Evolutionary conservation across 2,113 vertebrate genomes (phyloP).

Genomic region (Eretmochelys imbricata): DNA sequence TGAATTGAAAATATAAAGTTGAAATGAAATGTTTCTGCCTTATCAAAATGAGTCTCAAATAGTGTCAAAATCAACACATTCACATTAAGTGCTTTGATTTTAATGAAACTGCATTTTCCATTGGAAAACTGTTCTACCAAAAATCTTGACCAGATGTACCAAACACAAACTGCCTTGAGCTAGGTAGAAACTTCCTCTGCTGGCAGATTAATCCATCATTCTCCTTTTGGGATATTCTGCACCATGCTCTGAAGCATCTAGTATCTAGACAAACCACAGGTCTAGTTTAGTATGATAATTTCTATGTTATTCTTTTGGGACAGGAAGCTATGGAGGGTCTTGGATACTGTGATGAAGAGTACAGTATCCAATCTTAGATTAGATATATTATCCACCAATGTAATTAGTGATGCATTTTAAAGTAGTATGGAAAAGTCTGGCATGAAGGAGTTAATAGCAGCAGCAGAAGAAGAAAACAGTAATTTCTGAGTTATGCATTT

Average conservation of each 20-base stretch:
- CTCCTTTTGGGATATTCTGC: background rate
- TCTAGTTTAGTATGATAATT: background rate
- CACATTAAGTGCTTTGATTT: background rate
- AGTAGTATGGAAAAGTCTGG: background rate
- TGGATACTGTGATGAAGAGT: background rate
- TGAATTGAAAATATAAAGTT: background rate
- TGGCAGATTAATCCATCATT: background rate
- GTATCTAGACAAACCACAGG: rapidly evolving
- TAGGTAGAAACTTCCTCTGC: rapidly evolving
- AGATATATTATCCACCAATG: rapidly evolving
- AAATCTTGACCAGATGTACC: no score
- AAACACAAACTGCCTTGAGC: background rate
- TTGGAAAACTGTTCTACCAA: background rate
- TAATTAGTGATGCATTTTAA: background rate
- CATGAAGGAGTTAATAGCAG: background rate
- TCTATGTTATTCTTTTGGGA: background rate
- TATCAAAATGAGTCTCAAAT: background rate
- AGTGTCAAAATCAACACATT: background rate
- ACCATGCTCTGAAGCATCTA: background rate
- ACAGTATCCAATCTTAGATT: rapidly evolving
- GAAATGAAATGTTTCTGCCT: background rate
- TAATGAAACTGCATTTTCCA: background rate
- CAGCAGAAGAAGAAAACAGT: rapidly evolving
- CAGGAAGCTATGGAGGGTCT: background rate
- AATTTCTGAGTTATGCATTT: rapidly evolving